Conservation (phyloP, 30 jellyfish, hydroid and myxozoan genomes). For the Turritopsis dohrnii region DNA sequence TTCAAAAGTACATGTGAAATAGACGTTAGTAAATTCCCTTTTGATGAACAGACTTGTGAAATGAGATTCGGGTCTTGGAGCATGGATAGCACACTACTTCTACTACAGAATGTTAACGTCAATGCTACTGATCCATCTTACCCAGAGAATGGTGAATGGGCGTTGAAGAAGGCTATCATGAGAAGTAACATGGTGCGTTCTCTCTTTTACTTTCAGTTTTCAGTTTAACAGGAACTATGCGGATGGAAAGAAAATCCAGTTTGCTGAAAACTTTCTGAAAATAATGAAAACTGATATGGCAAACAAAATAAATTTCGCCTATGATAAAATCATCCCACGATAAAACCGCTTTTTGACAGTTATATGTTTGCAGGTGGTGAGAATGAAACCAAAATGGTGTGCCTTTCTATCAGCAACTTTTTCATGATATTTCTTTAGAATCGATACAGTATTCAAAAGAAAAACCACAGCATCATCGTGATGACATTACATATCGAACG, state of each 20-base stretch:
- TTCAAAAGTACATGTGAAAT: conserved; percentile 70
- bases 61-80: conserved; percentile 81
- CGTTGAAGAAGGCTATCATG: conserved; percentile 32
- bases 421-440: conserved; percentile 25
- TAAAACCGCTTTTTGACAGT: too few species aligned
- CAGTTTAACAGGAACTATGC: not conserved
- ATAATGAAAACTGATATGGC: too few species aligned
- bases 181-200: not conserved
- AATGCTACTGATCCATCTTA: conserved; percentile 55
- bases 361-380: too few species aligned
- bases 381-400: not conserved
- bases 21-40: conserved; percentile 70
- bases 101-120: conserved; percentile 27
- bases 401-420: not conserved
- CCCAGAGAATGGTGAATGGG: conserved; percentile 78
- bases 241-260: too few species aligned
- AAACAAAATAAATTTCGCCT: too few species aligned
- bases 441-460: conserved; percentile 46
- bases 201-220: not conserved
- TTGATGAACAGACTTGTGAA: conserved; percentile 60
- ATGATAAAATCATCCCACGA: too few species aligned
- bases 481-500: conserved; percentile 43
- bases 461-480: conserved; percentile 53
- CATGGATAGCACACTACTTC: conserved; percentile 43
- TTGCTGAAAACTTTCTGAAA: too few species aligned